Base-by-base conservation (phyloP, 2,888 invertebrate species). In the Lasioglossum pauxillum region DNA sequence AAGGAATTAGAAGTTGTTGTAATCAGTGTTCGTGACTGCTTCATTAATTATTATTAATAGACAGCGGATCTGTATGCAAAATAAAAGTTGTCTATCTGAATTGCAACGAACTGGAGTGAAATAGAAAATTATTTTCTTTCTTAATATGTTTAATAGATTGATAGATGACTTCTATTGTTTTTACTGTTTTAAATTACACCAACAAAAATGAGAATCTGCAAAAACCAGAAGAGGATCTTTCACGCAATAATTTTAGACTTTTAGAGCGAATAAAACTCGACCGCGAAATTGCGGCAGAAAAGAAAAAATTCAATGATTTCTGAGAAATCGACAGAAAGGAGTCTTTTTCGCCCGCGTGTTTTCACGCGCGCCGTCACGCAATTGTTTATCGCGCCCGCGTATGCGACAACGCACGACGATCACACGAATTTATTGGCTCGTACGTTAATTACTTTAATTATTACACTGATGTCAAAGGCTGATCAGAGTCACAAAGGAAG, bases 361-460 rank as follows among this genome's bases (percentile, higher is more conserved):
- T 79, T 53, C n/a, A 12, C 73, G 19, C 46, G 76, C 31, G 72
- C 35, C 71, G 23, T 69, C 78, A 27, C 75, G 57, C 83, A 88
- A 90, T 90, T 88, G 83, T 84, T 82, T 78, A 77, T 67, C 78
- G 57, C 14, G 49, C 27, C 3, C 77, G 73, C 64, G 73, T 46
- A 71, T 35, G 81, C 81, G 82, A 60, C 71, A 78, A 85, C 82
- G 82, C 90, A 82, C 77, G 75, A 76, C 88, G 88, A 88, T 89
- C 90, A 90, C 90, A 89, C 90, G 91, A 91, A 94, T 93, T 93
- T 93, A 93, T 92, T 93, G 94, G 90, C 91, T 90, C 91, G 93
- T 85, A 89, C 91, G 93, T 92, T 94, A 94, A 94, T 94, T 94
- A 94, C 93, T 94, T 94, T 93, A 94, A 94, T 94, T 94, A 94